phyloP scores from a whole-genome alignment of 2,797 vertebrate genomes.

The Chloroceryle inda region DNA sequence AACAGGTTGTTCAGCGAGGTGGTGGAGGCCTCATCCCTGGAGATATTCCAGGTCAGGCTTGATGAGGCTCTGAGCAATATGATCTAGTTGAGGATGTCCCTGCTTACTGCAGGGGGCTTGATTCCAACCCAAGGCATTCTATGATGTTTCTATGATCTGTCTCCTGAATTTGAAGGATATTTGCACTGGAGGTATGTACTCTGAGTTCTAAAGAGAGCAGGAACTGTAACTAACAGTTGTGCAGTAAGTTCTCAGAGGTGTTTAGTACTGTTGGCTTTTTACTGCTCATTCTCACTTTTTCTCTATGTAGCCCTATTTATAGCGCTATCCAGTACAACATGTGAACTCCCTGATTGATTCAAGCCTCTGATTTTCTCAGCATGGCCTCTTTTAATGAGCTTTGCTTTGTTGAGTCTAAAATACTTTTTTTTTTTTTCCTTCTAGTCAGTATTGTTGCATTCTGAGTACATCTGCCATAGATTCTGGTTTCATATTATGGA shows the following conservation, averaged over 20 bases:
- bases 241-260: rapidly evolving
- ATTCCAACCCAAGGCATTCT: too few species aligned
- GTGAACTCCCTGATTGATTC: not conserved
- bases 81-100: too few species aligned
- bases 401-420: not conserved
- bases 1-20: too few species aligned
- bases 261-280: not conserved
- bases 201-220: not conserved
- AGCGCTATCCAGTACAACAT: too few species aligned
- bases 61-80: too few species aligned
- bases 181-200: not conserved
- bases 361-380: not conserved
- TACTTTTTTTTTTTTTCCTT: rapidly evolving
- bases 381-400: not conserved
- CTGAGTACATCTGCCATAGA: not conserved
- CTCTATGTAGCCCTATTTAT: not conserved
- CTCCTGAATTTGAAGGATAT: not conserved
- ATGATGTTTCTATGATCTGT: too few species aligned
- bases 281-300: not conserved
- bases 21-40: too few species aligned
- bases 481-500: not conserved
- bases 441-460: not conserved
- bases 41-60: too few species aligned
- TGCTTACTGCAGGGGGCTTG: too few species aligned
- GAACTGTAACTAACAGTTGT: not conserved